Conservation (phyloP, 2,797 vertebrate species). For the Fistularia commersonii region DNA sequence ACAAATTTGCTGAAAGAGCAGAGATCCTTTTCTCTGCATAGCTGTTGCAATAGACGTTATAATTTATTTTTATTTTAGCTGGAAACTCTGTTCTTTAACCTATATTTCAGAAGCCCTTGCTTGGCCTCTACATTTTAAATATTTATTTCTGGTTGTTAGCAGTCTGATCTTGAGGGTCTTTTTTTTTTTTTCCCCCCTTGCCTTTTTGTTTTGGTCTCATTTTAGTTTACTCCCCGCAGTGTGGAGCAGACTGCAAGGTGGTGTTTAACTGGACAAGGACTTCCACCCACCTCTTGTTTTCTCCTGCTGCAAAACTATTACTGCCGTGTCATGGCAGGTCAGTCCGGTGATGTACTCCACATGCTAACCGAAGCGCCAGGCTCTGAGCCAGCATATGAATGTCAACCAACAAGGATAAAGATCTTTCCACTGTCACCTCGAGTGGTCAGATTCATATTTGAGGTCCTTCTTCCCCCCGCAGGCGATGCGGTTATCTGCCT, state of each 20-base stretch:
- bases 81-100: too few species aligned
- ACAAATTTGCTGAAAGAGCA: too few species aligned
- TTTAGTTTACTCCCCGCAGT: slow-evolving; percentile 31
- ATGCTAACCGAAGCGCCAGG: slow-evolving; percentile 19
- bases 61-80: too few species aligned
- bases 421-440: slow-evolving; percentile 31
- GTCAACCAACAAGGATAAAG: slow-evolving; percentile 46
- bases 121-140: background rate
- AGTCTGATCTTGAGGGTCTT: slow-evolving; percentile 19
- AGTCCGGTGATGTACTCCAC: slow-evolving; percentile 26
- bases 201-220: slow-evolving; percentile 28
- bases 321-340: slow-evolving; percentile 41
- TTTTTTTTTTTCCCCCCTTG: slow-evolving; percentile 1
- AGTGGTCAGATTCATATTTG: slow-evolving; percentile 27
- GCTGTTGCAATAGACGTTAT: too few species aligned
- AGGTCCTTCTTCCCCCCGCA: slow-evolving; percentile 20
- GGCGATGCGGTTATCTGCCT: slow-evolving; percentile 43
- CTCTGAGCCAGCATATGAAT: slow-evolving; percentile 28
- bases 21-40: too few species aligned
- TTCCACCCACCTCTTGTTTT: slow-evolving; percentile 46
- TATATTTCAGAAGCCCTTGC: too few species aligned
- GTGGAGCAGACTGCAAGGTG: slow-evolving; percentile 39
- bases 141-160: too few species aligned
- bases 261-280: slow-evolving; percentile 52
- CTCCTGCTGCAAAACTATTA: slow-evolving; percentile 31